Evolutionary conservation across 2,113 vertebrate species (phyloP), one percentile per base, ranked within the genome.

Genomic region (Prochilodus magdalenae): DNA sequence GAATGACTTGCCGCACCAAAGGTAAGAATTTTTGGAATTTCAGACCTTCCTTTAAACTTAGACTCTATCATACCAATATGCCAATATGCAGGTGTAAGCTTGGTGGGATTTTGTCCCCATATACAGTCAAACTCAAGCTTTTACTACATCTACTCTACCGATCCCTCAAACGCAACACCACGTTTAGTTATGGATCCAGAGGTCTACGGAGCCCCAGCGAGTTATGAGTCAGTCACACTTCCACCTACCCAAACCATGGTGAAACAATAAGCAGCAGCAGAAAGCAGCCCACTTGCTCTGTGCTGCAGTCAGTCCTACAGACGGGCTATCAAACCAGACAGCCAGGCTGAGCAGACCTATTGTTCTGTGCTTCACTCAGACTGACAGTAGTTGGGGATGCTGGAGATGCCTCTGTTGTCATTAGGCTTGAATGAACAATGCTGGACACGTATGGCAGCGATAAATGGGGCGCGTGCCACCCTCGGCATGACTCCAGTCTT

Each of bases 371-470:
- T 65, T 29, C 67, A 44, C 8, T 86, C 74, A 76, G 70, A 77
- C 70, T 49, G 74, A 60, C 75, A 85, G 85, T 75, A 63, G 71
- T 24, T 55, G 75, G 80, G 55, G 85, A 82, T 44, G 53, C 26
- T 59, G 67, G 84, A 80, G 84, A 73, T 24, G 79, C 82, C 81
- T 30, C 59, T 79, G 20, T 79, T 75, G 75, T 78, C 83, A 74
- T 69, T 30, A 51, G 74, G 40, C 67, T 27, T 83, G 63, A 88
- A 85, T 83, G 74, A 73, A 86, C 86, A 86, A 79, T 82, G 76
- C 77, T 73, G 75, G 24, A 75, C 84, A 85, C 62, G 67, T 80
- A 83, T 79, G 80, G 83, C 75, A 67, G 49, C 73, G 67, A 77
- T 55, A 70, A 71, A 80, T 69, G 11, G 47, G 65, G 24, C 36